Percentiles rank a stretch among this genome's conserved stretches.
Conservation (phyloP, 2,797 vertebrate species). For the Oreonectes daqikongensis region DNA sequence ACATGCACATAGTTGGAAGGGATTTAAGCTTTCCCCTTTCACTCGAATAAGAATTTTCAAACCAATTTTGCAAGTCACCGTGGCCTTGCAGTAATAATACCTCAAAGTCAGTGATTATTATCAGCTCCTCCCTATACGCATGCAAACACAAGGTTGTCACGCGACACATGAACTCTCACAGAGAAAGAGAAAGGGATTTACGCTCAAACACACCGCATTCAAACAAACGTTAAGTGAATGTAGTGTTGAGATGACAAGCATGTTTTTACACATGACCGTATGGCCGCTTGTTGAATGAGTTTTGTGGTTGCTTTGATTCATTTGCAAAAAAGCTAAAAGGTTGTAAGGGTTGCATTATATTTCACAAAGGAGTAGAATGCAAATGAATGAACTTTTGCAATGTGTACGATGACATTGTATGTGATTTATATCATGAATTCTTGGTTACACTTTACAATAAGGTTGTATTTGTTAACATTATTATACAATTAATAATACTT, state of each 20-base stretch:
- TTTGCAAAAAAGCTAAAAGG: not conserved
- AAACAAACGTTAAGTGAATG: not conserved
- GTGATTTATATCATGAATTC: no score
- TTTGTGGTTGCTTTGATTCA: not conserved
- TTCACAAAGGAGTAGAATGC: not conserved
- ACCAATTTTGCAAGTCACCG: slow-evolving; percentile 14
- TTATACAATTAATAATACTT: no score
- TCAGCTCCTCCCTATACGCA: not conserved
- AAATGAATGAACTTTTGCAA: no score
- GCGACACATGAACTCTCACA: not conserved
- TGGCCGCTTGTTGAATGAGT: not conserved
- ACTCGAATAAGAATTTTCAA: not conserved
- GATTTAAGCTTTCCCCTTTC: not conserved
- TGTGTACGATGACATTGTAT: no score
- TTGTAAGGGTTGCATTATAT: not conserved
- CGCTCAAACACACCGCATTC: not conserved
- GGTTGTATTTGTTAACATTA: not conserved
- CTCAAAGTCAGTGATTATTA: not conserved
- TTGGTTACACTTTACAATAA: no score
- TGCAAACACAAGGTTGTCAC: not conserved
- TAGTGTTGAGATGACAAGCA: not conserved
- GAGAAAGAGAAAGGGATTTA: not conserved
- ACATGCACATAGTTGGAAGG: not conserved
- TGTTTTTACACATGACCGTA: not conserved
- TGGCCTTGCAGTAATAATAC: not conserved